A percentile compares a stretch with the other conserved stretches of the same genome.
phyloP scores from a whole-genome alignment of 1,140 invertebrate species.

The Aphaenogaster ashmeadi region DNA sequence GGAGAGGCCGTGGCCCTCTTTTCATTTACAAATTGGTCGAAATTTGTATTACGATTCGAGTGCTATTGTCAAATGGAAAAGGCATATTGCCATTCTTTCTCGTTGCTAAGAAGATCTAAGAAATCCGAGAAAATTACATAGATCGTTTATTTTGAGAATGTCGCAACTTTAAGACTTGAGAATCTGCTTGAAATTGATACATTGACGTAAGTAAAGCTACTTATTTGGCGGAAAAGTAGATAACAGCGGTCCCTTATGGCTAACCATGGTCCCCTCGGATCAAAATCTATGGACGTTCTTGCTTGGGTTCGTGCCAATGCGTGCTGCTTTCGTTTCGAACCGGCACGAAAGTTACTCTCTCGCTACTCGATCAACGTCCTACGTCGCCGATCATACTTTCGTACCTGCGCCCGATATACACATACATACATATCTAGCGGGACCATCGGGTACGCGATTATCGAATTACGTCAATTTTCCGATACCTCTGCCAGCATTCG shows the following conservation, averaged over 20 bases:
- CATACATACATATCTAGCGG: not conserved
- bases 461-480: conserved; percentile 50
- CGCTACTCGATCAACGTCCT: conserved; percentile 47
- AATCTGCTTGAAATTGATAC: not conserved
- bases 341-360: conserved; percentile 53
- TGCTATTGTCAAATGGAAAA: not conserved
- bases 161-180: not conserved
- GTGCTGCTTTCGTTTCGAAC: conserved; percentile 52
- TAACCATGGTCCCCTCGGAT: not conserved
- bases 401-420: not conserved
- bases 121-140: not conserved
- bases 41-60: not conserved
- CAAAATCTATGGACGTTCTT: conserved; percentile 52
- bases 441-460: conserved; percentile 23
- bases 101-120: not conserved
- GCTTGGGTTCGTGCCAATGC: conserved; percentile 59
- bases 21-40: not conserved
- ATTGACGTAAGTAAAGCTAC: not conserved
- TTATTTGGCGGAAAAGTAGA: not conserved
- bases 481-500: not conserved
- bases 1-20: not conserved
- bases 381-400: conserved; percentile 24
- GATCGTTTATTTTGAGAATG: not conserved
- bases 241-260: not conserved
- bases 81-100: not conserved